phyloP scores from a whole-genome alignment of 2,888 invertebrate species.

The Hyposoter dolosus region DNA sequence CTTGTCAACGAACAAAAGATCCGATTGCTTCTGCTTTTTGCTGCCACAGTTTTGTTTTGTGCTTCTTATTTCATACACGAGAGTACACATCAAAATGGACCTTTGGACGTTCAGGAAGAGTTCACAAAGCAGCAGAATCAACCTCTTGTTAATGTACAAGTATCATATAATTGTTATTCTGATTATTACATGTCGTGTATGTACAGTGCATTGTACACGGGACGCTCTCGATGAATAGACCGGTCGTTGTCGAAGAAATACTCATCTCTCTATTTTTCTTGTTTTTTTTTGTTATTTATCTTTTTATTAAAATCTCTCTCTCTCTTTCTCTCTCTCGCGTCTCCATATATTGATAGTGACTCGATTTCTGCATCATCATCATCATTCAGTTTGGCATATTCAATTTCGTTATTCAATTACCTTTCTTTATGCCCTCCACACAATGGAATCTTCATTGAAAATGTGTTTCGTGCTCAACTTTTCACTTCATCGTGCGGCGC shows the following conservation, averaged over 20 bases:
- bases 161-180: constrained; percentile 58
- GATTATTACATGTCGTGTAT: constrained; percentile 43
- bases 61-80: constrained; percentile 17
- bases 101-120: constrained; percentile 18
- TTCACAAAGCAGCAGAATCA: constrained; percentile 47
- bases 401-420: constrained; percentile 72
- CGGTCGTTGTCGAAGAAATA: constrained; percentile 62
- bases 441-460: constrained; percentile 65
- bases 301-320: constrained; percentile 26
- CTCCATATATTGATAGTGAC: constrained; percentile 57
- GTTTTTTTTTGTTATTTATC: neutral
- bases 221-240: constrained; percentile 67
- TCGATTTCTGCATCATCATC: constrained; percentile 70
- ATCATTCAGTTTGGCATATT: constrained; percentile 70
- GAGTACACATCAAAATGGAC: neutral
- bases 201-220: constrained; percentile 42
- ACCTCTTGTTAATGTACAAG: constrained; percentile 32
- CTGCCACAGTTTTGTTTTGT: constrained; percentile 45
- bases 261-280: constrained; percentile 12
- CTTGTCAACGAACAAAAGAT: constrained; percentile 65
- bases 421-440: constrained; percentile 69
- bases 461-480: neutral
- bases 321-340: constrained; percentile 42
- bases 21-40: constrained; percentile 62
- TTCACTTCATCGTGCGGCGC: neutral